phyloP scores from a whole-genome alignment of 2,797 vertebrate species.

The Melanotaenia pygmaea region DNA sequence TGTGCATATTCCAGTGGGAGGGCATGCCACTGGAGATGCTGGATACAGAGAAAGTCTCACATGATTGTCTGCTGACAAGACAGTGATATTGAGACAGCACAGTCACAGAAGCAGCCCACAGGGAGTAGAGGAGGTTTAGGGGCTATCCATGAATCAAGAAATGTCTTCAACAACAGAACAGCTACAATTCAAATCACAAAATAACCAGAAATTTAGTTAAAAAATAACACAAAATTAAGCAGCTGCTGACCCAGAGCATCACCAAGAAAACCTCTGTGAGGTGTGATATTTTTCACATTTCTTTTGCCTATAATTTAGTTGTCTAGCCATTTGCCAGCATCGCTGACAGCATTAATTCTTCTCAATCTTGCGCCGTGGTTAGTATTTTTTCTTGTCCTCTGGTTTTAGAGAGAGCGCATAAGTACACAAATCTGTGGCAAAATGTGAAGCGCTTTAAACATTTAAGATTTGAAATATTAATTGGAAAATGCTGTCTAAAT shows the following conservation, averaged over 20 bases:
- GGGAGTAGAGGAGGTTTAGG: slow-evolving; percentile 34
- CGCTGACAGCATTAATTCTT: slow-evolving; percentile 15
- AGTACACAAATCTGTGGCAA: not conserved
- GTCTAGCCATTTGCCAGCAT: not conserved
- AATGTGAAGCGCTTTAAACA: not conserved
- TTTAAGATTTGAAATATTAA: not conserved
- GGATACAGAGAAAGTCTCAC: slow-evolving; percentile 10
- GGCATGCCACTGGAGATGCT: slow-evolving; percentile 9
- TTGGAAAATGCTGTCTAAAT: too few species aligned
- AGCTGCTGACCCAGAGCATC: slow-evolving; percentile 4
- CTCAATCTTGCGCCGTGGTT: not conserved
- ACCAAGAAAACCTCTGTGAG: not conserved
- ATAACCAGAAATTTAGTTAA: slow-evolving; percentile 8
- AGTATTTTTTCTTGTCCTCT: slow-evolving; percentile 10
- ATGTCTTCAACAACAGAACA: not conserved
- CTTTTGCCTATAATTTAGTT: slow-evolving; percentile 14
- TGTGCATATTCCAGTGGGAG: slow-evolving; percentile 12
- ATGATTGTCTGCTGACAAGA: slow-evolving; percentile 27
- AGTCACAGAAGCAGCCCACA: slow-evolving; percentile 22
- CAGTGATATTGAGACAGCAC: slow-evolving; percentile 16
- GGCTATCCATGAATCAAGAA: slow-evolving; percentile 19
- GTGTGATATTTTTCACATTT: not conserved
- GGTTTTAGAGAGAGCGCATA: not conserved
- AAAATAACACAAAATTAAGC: slow-evolving; percentile 6
- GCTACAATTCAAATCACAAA: slow-evolving; percentile 1